These are phyloP conservation scores for Paragorgia papillata DNA, from an alignment of 92 coral and sea anemone species.

Conservation along the genomic window DNA sequence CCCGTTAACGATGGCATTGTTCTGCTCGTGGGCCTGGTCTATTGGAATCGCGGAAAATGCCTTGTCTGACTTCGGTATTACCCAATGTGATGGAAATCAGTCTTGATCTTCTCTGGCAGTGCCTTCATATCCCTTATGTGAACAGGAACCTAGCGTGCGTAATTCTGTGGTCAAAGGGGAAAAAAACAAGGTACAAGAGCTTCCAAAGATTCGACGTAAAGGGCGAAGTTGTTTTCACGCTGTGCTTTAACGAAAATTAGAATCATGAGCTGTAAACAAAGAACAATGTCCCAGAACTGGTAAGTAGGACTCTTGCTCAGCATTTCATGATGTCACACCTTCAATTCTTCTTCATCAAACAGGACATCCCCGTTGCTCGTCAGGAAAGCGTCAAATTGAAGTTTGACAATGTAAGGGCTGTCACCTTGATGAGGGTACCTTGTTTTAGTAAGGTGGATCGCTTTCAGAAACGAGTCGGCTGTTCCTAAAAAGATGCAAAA, in stretches of 20 bases:
- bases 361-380: not conserved
- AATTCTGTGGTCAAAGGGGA: slow-evolving; percentile 62
- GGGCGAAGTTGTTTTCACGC: slow-evolving; percentile 62
- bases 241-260: slow-evolving; percentile 61
- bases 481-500: not conserved
- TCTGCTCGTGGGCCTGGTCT: slow-evolving; percentile 72
- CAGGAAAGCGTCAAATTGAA: not conserved
- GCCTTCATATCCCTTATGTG: slow-evolving; percentile 41
- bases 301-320: slow-evolving; percentile 1
- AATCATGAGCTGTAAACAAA: slow-evolving; percentile 28
- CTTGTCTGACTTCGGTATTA: not conserved
- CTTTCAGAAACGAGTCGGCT: slow-evolving; percentile 7
- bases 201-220: slow-evolving; percentile 55
- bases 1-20: slow-evolving; percentile 64
- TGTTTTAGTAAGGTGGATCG: slow-evolving; percentile 7
- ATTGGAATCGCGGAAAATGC: not conserved
- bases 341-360: not conserved
- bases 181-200: slow-evolving; percentile 68
- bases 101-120: slow-evolving; percentile 12
- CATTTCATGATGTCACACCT: not conserved
- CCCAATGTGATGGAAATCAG: slow-evolving; percentile 1
- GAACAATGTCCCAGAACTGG: slow-evolving; percentile 2
- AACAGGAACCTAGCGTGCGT: slow-evolving; percentile 64
- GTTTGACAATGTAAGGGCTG: not conserved
- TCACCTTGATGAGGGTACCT: not conserved